These are phyloP conservation scores for Stenurella melanura DNA, from an alignment of 2,888 invertebrate species.

Conservation along the genomic window DNA sequence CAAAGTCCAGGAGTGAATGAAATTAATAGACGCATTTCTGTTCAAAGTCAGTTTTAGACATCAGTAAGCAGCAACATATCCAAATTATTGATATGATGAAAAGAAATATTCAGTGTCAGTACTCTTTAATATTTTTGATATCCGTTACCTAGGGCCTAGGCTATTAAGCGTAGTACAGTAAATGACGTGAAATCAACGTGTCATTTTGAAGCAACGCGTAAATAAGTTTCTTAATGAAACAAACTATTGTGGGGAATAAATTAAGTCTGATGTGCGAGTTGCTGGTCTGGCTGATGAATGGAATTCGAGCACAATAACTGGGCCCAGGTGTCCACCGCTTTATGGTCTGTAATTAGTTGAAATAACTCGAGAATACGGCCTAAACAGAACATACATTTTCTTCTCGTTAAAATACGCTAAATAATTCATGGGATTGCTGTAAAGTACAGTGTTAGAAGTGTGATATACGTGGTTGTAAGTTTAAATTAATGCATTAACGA, in stretches of 20 bases:
- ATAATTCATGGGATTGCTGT: constrained; percentile 18
- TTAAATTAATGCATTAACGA: constrained; percentile 15
- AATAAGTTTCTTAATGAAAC: constrained; percentile 36
- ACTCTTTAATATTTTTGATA: too few relatives aligned
- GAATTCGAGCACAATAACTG: constrained; percentile 52
- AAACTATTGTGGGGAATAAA: constrained; percentile 49
- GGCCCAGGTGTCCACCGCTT: constrained; percentile 53
- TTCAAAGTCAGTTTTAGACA: too few relatives aligned
- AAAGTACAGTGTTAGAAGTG: not conserved
- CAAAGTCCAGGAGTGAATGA: too few relatives aligned
- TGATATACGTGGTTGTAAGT: not conserved
- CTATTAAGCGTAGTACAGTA: not conserved
- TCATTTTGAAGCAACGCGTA: constrained; percentile 22
- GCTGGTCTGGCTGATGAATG: constrained; percentile 46
- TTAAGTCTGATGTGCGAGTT: constrained; percentile 46
- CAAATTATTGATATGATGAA: too few relatives aligned
- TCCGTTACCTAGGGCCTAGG: not conserved
- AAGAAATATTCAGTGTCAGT: too few relatives aligned
- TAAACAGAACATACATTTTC: constrained; percentile 9
- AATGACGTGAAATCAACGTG: not conserved
- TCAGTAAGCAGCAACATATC: too few relatives aligned
- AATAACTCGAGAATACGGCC: constrained; percentile 33
- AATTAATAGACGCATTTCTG: too few relatives aligned
- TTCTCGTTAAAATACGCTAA: constrained; percentile 27
- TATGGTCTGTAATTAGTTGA: constrained; percentile 47